Conservation (phyloP, 2,797 vertebrate genomes). For the Acomys russatus region DNA sequence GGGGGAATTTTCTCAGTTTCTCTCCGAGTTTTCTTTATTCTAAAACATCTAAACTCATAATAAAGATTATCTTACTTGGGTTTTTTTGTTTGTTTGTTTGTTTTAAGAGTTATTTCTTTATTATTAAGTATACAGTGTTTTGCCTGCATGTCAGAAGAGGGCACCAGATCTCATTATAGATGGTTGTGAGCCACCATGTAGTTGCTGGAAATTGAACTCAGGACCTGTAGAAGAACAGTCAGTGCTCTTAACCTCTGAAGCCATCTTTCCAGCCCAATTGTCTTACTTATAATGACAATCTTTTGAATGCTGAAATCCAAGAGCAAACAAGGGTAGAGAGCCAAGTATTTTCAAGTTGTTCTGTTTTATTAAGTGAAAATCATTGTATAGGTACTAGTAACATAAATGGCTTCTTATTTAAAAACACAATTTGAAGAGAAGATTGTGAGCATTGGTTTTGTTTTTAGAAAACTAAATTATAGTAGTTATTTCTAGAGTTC, state of each 20-base stretch:
- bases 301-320: conserved; percentile 29
- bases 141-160: too few species aligned
- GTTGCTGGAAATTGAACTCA: too few species aligned
- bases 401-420: neutral
- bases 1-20: neutral
- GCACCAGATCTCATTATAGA: too few species aligned
- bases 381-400: neutral
- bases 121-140: too few species aligned
- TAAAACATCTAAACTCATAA: neutral
- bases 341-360: neutral
- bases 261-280: neutral
- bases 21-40: neutral
- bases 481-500: neutral
- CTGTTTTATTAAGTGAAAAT: neutral
- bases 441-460: neutral
- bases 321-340: neutral
- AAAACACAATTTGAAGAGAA: neutral
- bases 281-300: neutral
- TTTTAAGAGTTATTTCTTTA: too few species aligned
- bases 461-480: conserved; percentile 23
- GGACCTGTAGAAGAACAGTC: too few species aligned
- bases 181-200: too few species aligned
- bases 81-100: too few species aligned
- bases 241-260: too few species aligned
- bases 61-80: neutral